Conservation (phyloP, 2,113 vertebrate species). For the Oceanodroma tethys region DNA sequence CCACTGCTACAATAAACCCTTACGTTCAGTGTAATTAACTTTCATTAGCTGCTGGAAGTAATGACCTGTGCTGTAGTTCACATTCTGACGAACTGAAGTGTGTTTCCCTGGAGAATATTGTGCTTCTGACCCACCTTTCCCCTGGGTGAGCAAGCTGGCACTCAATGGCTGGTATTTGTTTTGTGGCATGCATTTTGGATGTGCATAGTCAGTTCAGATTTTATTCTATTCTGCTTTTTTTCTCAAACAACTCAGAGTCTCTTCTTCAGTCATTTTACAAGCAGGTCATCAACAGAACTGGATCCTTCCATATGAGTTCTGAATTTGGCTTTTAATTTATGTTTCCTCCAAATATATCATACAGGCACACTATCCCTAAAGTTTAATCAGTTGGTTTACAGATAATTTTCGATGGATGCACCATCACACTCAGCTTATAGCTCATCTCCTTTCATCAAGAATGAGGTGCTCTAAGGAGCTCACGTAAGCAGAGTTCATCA, state of each 20-base stretch:
- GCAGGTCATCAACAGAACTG: not conserved
- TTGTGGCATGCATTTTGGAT: not conserved
- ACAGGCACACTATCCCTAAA: not conserved
- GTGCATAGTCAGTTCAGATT: not conserved
- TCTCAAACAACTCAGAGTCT: not conserved
- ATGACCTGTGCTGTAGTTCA: not conserved
- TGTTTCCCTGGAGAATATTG: not conserved
- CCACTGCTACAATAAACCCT: not conserved
- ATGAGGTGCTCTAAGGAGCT: not conserved
- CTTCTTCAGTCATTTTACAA: not conserved
- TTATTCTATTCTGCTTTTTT: not conserved
- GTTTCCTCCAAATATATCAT: not conserved
- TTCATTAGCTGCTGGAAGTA: not conserved
- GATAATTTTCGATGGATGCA: not conserved
- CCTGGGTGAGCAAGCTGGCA: not conserved
- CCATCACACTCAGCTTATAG: not conserved
- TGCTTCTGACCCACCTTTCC: not conserved
- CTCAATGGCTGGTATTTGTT: not conserved
- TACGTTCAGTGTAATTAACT: not conserved
- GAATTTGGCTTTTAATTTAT: not conserved
- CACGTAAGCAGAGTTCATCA: fast-evolving
- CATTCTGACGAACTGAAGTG: not conserved
- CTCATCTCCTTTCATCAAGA: not conserved
- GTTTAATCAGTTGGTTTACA: not conserved
- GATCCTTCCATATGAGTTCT: not conserved